Percentiles rank a stretch among this genome's conserved stretches.
These are phyloP conservation scores for Ophion slaviceki DNA, from an alignment of 2,888 invertebrate genomes.

Conservation along the genomic window DNA sequence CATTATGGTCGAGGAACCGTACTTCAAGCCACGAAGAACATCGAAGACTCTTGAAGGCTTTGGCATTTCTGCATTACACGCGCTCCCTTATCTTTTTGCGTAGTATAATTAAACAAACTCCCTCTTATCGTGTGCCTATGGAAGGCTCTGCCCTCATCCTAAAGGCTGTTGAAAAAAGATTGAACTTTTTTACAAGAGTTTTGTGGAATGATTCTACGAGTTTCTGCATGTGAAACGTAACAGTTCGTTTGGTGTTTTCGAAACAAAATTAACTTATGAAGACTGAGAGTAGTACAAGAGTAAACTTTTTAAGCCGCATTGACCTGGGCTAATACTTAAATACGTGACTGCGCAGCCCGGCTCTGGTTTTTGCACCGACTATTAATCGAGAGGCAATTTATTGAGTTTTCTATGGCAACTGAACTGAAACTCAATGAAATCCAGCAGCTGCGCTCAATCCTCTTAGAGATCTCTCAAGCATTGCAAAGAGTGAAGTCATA, in stretches of 20 bases:
- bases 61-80: constrained; percentile 14
- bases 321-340: too few species aligned
- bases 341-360: too few species aligned
- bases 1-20: constrained; percentile 16
- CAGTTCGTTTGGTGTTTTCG: neutral
- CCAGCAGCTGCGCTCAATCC: neutral
- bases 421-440: neutral
- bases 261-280: neutral
- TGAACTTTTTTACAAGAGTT: neutral
- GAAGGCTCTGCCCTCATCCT: neutral
- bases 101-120: neutral
- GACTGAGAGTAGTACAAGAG: too few species aligned
- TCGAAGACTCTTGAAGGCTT: constrained; percentile 12
- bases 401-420: neutral
- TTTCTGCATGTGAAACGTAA: neutral
- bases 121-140: neutral
- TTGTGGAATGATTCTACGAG: neutral
- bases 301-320: too few species aligned
- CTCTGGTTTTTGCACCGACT: too few species aligned
- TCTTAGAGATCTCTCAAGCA: neutral
- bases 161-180: neutral
- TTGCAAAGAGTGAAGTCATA: neutral
- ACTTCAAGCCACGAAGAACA: constrained; percentile 14
- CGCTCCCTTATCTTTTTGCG: constrained; percentile 25
- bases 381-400: neutral